Conservation (phyloP, 2,113 vertebrate species). For the Cyrtonyx montezumae region DNA sequence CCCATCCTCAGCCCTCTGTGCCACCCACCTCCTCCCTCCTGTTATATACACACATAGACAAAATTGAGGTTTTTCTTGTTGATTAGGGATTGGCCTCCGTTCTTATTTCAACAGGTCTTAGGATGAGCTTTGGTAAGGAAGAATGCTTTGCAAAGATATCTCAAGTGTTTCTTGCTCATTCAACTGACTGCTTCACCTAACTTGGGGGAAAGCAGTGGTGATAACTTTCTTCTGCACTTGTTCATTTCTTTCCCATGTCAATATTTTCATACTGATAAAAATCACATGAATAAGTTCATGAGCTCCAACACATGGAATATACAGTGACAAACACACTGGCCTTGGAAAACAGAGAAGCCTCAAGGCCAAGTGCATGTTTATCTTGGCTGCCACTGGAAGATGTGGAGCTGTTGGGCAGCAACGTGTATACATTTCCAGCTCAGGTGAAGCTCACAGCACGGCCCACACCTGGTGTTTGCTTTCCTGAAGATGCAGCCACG, state of each 20-base stretch:
- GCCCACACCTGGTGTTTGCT: neutral
- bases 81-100: neutral
- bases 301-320: neutral
- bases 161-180: slow-evolving; percentile 15
- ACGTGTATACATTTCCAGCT: accelerated
- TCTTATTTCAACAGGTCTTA: neutral
- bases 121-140: neutral
- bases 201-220: neutral
- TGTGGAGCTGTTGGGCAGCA: neutral
- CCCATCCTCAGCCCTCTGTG: accelerated
- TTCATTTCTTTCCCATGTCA: neutral
- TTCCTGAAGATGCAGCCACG: neutral
- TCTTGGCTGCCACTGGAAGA: too few species aligned
- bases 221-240: neutral
- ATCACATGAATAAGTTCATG: neutral
- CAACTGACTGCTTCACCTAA: neutral
- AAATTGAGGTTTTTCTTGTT: neutral
- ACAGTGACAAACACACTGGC: accelerated
- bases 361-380: accelerated
- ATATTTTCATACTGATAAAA: neutral
- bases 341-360: neutral
- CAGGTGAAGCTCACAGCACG: neutral
- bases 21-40: accelerated
- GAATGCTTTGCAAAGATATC: neutral
- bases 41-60: accelerated